These are phyloP conservation scores for Zaprionus gabonicus DNA, from an alignment of 1,140 invertebrate species.

Conservation along the genomic window DNA sequence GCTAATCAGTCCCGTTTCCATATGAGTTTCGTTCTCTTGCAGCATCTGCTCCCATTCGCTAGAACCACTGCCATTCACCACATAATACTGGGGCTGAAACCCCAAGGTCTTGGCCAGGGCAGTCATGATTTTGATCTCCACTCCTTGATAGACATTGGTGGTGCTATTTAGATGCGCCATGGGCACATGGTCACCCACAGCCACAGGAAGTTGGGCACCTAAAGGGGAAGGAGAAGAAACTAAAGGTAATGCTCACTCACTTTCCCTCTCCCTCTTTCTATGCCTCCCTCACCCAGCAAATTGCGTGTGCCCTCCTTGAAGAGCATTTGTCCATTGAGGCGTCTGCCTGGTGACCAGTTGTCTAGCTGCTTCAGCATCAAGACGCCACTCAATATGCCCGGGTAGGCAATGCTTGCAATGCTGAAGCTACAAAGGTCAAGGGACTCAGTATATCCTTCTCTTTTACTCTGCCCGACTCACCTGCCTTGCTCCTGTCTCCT, in stretches of 20 bases:
- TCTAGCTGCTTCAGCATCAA: conserved; percentile 53
- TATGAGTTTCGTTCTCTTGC: conserved; percentile 55
- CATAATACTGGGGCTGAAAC: conserved; percentile 87
- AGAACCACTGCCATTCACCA: conserved; percentile 85
- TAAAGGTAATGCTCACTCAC: conserved; percentile 20
- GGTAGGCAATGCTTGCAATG: conserved; percentile 89
- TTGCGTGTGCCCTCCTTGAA: conserved; percentile 63
- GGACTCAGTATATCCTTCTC: background rate
- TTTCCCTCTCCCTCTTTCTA: background rate
- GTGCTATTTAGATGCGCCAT: conserved; percentile 85
- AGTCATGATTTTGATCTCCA: conserved; percentile 89
- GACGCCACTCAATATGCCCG: conserved; percentile 81
- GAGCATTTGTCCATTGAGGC: conserved; percentile 33
- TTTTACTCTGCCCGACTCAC: conserved; percentile 4
- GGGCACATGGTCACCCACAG: conserved; percentile 89
- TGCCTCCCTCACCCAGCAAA: conserved; percentile 49
- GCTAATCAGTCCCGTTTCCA: conserved; percentile 87
- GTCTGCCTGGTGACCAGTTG: conserved; percentile 53
- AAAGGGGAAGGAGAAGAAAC: conserved; percentile 84
- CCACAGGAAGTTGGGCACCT: conserved; percentile 86
- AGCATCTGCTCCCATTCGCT: conserved; percentile 88
- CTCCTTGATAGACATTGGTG: conserved; percentile 85
- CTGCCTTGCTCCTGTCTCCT: conserved; percentile 34
- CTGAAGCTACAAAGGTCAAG: conserved; percentile 43
- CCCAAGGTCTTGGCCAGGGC: conserved; percentile 89